phyloP scores from a whole-genome alignment of 1,140 invertebrate species.

The Listronotus bonariensis region DNA sequence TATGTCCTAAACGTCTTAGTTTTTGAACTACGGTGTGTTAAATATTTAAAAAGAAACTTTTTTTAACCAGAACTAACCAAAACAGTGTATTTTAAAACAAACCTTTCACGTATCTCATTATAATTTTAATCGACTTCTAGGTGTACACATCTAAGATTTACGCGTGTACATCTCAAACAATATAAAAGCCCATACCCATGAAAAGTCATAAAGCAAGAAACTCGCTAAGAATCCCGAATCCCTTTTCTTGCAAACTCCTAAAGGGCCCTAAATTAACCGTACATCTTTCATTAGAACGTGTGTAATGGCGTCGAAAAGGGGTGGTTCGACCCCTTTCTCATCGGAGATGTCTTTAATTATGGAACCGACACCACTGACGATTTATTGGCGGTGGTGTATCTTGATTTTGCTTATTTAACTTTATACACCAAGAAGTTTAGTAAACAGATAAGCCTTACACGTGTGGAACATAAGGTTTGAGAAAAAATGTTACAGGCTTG shows the following conservation, averaged over 20 bases:
- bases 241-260: constrained; percentile 35
- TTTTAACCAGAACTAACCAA: too few species aligned
- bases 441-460: too few species aligned
- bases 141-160: too few species aligned
- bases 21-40: too few species aligned
- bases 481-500: too few species aligned
- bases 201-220: constrained; percentile 37
- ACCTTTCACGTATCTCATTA: too few species aligned
- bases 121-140: too few species aligned
- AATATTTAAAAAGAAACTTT: too few species aligned
- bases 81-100: too few species aligned
- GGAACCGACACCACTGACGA: constrained; percentile 37
- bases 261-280: constrained; percentile 40
- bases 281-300: constrained; percentile 41
- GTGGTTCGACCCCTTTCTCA: constrained; percentile 28
- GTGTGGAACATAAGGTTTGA: too few species aligned
- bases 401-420: constrained; percentile 5
- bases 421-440: too few species aligned
- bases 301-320: constrained; percentile 37
- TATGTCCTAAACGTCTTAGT: too few species aligned
- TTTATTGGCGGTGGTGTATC: constrained; percentile 33
- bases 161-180: constrained; percentile 20
- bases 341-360: constrained; percentile 34
- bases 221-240: constrained; percentile 33
- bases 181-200: constrained; percentile 27